Conservation (phyloP, 2,888 invertebrate genomes). For the Blomia tropicalis region DNA sequence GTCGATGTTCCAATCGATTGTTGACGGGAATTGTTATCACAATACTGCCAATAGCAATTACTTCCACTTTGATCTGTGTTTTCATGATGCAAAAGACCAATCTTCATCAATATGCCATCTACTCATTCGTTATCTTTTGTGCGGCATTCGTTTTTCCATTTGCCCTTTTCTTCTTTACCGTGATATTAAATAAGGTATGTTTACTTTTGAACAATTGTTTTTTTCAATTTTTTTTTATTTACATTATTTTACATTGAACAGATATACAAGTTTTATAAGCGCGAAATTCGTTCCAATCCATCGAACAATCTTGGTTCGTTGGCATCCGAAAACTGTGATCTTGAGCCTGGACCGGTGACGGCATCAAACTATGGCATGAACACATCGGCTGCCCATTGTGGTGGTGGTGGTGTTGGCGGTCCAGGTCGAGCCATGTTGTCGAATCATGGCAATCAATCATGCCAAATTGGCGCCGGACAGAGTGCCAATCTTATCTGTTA, state of each 20-base stretch:
- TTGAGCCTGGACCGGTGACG: not conserved
- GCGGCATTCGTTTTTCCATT: constrained; percentile 25
- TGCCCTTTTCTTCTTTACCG: constrained; percentile 19
- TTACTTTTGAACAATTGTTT: not conserved
- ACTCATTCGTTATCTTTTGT: constrained; percentile 24
- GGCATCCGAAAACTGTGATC: not conserved
- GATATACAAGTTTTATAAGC: constrained; percentile 13
- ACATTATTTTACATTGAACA: not conserved
- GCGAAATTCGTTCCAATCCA: constrained; percentile 10
- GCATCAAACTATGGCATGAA: not conserved
- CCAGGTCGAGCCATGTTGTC: not conserved
- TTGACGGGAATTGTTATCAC: constrained; percentile 16
- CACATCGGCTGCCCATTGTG: too few relatives aligned
- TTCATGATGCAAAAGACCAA: constrained; percentile 22
- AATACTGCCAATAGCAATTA: constrained; percentile 20
- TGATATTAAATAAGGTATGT: constrained; percentile 20
- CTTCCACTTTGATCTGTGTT: constrained; percentile 16
- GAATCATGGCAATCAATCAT: not conserved
- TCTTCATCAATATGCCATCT: constrained; percentile 23
- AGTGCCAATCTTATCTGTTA: not conserved
- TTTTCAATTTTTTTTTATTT: not conserved
- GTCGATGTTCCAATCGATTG: constrained; percentile 15
- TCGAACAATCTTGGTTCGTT: not conserved
- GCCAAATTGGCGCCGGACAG: not conserved
- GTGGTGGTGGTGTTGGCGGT: too few relatives aligned